Evolutionary conservation across 2,113 vertebrate species (phyloP), one percentile per base, ranked within the genome.

Genomic region (Arizona elegans): DNA sequence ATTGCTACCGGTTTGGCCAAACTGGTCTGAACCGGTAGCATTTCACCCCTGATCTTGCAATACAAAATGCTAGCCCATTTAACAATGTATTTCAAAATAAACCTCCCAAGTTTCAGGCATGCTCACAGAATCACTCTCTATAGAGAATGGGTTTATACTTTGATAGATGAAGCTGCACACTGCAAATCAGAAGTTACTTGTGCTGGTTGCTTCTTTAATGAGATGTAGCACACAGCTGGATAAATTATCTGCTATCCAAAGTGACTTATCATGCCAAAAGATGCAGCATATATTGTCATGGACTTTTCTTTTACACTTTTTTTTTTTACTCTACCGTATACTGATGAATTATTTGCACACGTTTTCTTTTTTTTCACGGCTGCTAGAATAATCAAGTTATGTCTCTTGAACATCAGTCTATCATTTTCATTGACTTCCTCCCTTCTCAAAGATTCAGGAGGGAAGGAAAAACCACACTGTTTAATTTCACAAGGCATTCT

Each of bases 331-430:
- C 91, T 96, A 62, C 95, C 86, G 89, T 95, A 96, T 95, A 96
- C 95, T 97, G 95, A 97, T 96, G 95, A 97, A 97, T 97, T 96
- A 97, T 97, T 97, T 97, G 96, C 94, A 96, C 38, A 62, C 95
- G 90, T 96, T 97, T 93, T 96, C 96, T n/a, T 70, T 70, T 70
- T 96, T 90, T 96, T 97, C 93, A 93, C 58, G 94, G 94, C 93
- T 94, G 91, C 94, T 96, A 88, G 96, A 96, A 96, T 97, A 97
- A 97, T 97, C 96, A 96, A 97, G 96, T 95, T 96, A 89, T 93
- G 90, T 95, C 94, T 95, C 95, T 95, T 95, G 96, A 97, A 96
- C 88, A 96, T 93, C 96, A 96, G 94, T 96, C 95, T 96, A 96
- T 96, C 93, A 94, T 95, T 96, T 97, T 93, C 95, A 93, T 96